A percentile compares a stretch with the other conserved stretches of the same genome.
Conservation (phyloP, 2,797 vertebrate species). For the Acrossocheilus fasciatus region DNA sequence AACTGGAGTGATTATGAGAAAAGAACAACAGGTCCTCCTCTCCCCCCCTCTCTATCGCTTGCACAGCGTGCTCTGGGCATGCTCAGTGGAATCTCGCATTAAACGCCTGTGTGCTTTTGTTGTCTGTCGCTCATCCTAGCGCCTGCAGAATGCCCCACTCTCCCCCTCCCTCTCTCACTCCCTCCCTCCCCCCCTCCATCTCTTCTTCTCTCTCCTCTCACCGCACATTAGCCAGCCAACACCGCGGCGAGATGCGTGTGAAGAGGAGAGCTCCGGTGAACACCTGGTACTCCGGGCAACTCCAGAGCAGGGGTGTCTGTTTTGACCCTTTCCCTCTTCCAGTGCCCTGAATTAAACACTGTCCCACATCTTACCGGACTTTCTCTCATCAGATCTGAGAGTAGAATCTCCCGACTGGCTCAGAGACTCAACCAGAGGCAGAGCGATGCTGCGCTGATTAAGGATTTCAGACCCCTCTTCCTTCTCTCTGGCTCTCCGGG, state of each 20-base stretch:
- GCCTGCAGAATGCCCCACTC: conserved; percentile 59
- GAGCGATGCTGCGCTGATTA: conserved; percentile 85
- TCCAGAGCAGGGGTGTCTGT: conserved; percentile 45
- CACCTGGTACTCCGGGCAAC: conserved; percentile 59
- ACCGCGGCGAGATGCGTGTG: conserved; percentile 60
- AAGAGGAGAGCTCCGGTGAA: conserved; percentile 57
- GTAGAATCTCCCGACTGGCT: conserved; percentile 78
- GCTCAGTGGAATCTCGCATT: conserved; percentile 56
- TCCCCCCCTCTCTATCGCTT: conserved; percentile 19
- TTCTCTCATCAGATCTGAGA: conserved; percentile 72
- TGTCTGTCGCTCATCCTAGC: conserved; percentile 61
- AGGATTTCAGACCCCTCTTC: conserved; percentile 82
- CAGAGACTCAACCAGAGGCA: conserved; percentile 84
- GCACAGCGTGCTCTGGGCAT: conserved; percentile 57
- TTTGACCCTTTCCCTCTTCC: conserved; percentile 41
- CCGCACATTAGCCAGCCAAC: conserved; percentile 59
- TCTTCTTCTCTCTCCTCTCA: conserved; percentile 50
- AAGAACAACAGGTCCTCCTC: conserved; percentile 63
- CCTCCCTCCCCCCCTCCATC: conserved; percentile 45
- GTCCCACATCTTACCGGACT: conserved; percentile 8
- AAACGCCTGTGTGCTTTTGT: conserved; percentile 61
- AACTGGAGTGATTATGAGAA: conserved; percentile 55
- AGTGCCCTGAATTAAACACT: conserved; percentile 8
- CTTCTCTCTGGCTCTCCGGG: conserved; percentile 74
- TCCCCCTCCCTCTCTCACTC: conserved; percentile 42